Percentiles rank a stretch among this genome's conserved stretches.
Conservation (phyloP, 1,140 invertebrate genomes). For the Pollicipes pollicipes region DNA sequence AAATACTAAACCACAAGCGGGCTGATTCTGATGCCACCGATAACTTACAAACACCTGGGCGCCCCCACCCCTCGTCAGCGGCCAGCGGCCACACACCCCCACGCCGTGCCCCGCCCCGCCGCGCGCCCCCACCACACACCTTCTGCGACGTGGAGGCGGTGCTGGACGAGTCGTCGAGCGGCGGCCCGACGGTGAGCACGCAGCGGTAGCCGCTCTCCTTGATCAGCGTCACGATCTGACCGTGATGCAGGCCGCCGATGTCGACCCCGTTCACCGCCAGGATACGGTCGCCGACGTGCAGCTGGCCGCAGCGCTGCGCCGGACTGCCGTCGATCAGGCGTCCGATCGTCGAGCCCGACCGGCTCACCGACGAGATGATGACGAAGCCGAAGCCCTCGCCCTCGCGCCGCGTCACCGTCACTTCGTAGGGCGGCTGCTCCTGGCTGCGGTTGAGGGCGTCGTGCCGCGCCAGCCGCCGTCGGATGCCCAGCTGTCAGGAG, state of each 20-base stretch:
- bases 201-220: slow-evolving; percentile 89
- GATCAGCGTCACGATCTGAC: slow-evolving; percentile 77
- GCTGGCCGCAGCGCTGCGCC: slow-evolving; percentile 69
- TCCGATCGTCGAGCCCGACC: slow-evolving; percentile 84
- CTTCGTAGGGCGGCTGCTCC: slow-evolving; percentile 46
- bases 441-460: slow-evolving; percentile 11
- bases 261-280: slow-evolving; percentile 86
- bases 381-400: slow-evolving; percentile 98
- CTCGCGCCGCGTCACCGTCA: slow-evolving; percentile 70
- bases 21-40: too few relatives aligned
- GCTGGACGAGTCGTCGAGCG: slow-evolving; percentile 38
- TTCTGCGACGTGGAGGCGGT: slow-evolving; percentile 33
- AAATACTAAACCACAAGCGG: too few relatives aligned
- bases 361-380: slow-evolving; percentile 90
- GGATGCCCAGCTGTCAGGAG: too few relatives aligned
- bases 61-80: too few relatives aligned
- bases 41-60: too few relatives aligned
- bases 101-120: slow-evolving; percentile 6
- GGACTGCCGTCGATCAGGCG: slow-evolving; percentile 58
- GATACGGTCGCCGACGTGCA: slow-evolving; percentile 89
- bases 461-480: too few relatives aligned
- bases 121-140: slow-evolving; percentile 25
- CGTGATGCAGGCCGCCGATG: slow-evolving; percentile 80
- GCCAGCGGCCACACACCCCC: too few relatives aligned
- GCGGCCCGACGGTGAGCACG: slow-evolving; percentile 66